These are phyloP conservation scores for Muraenolepis orangiensis DNA, from an alignment of 2,797 vertebrate genomes.

Conservation along the genomic window DNA sequence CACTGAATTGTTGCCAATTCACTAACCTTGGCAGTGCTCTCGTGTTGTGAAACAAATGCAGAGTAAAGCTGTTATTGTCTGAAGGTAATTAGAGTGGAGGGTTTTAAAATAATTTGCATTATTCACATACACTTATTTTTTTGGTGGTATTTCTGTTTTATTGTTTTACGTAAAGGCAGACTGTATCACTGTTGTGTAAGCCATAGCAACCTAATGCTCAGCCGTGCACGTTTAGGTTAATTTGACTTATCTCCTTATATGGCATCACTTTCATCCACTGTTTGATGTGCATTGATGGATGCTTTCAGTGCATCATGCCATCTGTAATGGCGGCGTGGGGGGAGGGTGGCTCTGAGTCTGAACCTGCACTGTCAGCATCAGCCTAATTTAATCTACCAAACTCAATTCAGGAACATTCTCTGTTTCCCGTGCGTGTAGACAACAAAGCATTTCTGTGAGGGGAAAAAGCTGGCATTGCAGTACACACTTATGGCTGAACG, in stretches of 20 bases:
- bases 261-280: not conserved
- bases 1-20: not conserved
- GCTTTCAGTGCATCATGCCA: constrained; percentile 11
- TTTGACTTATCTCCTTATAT: constrained; percentile 33
- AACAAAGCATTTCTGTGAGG: not conserved
- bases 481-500: not conserved
- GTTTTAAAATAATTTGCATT: constrained; percentile 20
- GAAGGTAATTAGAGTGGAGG: constrained; percentile 24
- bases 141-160: constrained; percentile 17
- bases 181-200: constrained; percentile 48
- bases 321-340: not conserved
- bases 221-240: constrained; percentile 30
- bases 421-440: not conserved
- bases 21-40: not conserved
- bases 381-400: constrained; percentile 19
- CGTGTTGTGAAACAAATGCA: constrained; percentile 24
- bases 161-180: constrained; percentile 12
- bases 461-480: not conserved
- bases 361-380: constrained; percentile 4
- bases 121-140: constrained; percentile 43
- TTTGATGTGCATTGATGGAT: constrained; percentile 2
- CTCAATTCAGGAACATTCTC: not conserved
- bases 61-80: constrained; percentile 41
- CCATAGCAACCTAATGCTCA: constrained; percentile 19
- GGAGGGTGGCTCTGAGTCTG: not conserved